Base-by-base conservation (phyloP, 2,888 invertebrate genomes). In the Aspidiotus destructor region DNA sequence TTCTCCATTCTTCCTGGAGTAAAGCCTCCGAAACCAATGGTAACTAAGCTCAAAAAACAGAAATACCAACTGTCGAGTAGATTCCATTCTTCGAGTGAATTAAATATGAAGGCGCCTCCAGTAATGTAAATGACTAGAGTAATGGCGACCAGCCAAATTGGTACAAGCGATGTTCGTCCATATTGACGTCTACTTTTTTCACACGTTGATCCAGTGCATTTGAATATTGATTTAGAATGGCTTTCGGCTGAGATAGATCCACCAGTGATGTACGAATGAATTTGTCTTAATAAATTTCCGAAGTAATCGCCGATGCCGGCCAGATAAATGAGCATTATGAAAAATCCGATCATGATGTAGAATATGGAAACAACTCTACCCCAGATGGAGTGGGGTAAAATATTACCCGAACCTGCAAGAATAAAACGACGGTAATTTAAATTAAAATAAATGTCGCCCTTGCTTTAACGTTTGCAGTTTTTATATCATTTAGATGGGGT, bases 21-120 rank as follows among this genome's bases (percentile, higher is more conserved):
- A 72, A 90, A 78, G 75, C 89, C 87, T 0, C 91, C 91, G 75
- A 91, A 90, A 1, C 91, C 90, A 73, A 91, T 90, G 11, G 90
- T 91, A 40, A 89, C 88, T 70, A 77, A 72, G 68, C 76, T 81
- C 71, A 83, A 81, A 74, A 83, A 83, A 72, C 81, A 82, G 75
- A 83, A 83, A 74, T 78, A 83, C 71, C 81, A 81, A 69, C 94
- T 93, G 75, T 95, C 95, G 65, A 95, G 81, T 54, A 91, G 83
- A 70, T 86, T 87, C 98, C 97, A 98, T 73, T 86, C 85, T 77
- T 97, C 97, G 76, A 95, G 87, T 67, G 88, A 83, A 71, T 89
- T 87, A 78, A 98, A 98, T 72, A 97, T 82, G 70, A 91, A 81
- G 0, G 95, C 90, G 13, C 97, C 97, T 48, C 91, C 86, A 70